phyloP scores from a whole-genome alignment of 2,888 invertebrate genomes.

The Andrena minutula region DNA sequence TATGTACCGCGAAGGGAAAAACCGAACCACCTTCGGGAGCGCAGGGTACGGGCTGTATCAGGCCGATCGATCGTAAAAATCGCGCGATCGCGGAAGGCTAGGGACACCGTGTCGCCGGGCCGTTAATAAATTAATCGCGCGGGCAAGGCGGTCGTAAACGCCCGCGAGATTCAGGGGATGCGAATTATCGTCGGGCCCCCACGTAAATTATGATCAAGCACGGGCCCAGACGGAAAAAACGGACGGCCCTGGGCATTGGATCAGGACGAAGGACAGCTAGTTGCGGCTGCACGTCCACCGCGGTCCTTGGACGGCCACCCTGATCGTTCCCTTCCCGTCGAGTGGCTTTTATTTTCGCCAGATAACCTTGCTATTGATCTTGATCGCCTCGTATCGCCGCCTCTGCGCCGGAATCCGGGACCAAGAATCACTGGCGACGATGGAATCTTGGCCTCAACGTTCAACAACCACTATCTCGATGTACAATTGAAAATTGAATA shows the following conservation, averaged over 20 bases:
- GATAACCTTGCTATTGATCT: slow-evolving; percentile 21
- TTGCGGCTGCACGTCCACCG: slow-evolving; percentile 11
- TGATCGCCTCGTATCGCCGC: slow-evolving; percentile 1
- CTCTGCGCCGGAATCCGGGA: background rate
- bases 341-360: slow-evolving; percentile 30
- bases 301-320: slow-evolving; percentile 39
- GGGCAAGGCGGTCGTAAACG: slow-evolving; percentile 17
- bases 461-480: too few relatives aligned
- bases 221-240: slow-evolving; percentile 65
- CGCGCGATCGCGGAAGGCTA: background rate
- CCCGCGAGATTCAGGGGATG: slow-evolving; percentile 13
- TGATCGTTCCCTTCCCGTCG: slow-evolving; percentile 21
- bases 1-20: background rate
- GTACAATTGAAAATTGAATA: too few relatives aligned
- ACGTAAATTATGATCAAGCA: slow-evolving; percentile 61
- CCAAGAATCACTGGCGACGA: too few relatives aligned
- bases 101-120: background rate
- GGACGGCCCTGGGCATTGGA: slow-evolving; percentile 62
- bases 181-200: slow-evolving; percentile 24
- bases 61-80: slow-evolving; percentile 7
- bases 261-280: slow-evolving; percentile 66
- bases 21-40: slow-evolving; percentile 1
- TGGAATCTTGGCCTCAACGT: too few relatives aligned
- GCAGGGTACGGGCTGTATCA: background rate
- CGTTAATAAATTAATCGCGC: slow-evolving; percentile 24